These are phyloP conservation scores for Ancistrus triradiatus DNA, from an alignment of 2,113 vertebrate species.

Conservation along the genomic window DNA sequence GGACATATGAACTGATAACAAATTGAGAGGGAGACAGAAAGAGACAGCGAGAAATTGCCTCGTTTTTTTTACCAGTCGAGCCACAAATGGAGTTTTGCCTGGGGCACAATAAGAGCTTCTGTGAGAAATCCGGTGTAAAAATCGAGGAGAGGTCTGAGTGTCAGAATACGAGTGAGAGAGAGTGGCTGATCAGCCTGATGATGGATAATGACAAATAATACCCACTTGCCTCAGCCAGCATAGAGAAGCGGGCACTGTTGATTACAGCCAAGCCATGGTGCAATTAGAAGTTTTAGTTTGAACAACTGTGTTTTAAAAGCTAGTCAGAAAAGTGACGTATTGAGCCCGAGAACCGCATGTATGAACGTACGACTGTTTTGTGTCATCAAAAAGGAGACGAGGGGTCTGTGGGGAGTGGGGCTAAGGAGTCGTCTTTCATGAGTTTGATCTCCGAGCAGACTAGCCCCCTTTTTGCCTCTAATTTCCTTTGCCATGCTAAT, in stretches of 20 bases:
- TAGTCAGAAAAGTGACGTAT: not conserved
- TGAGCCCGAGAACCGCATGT: too few species aligned
- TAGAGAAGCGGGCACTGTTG: constrained; percentile 22
- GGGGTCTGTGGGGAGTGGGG: not conserved
- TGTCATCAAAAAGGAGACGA: too few species aligned
- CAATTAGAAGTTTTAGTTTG: constrained; percentile 22
- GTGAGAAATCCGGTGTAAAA: not conserved
- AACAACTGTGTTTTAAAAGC: not conserved
- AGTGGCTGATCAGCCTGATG: constrained; percentile 34
- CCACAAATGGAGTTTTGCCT: not conserved
- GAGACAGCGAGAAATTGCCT: not conserved
- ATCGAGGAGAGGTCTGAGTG: constrained; percentile 6
- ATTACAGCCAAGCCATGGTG: constrained; percentile 18
- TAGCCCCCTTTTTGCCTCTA: constrained; percentile 42
- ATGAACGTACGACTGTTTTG: too few species aligned
- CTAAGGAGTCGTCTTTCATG: constrained; percentile 33
- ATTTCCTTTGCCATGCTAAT: constrained; percentile 55
- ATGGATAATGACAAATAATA: constrained; percentile 43
- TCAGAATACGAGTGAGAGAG: not conserved
- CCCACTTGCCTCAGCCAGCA: constrained; percentile 31
- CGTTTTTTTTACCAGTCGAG: not conserved
- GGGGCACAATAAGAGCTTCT: not conserved
- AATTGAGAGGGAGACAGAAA: not conserved
- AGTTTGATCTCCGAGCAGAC: constrained; percentile 43
- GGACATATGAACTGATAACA: not conserved